Percentiles rank a stretch among this genome's conserved stretches.
phyloP scores from a whole-genome alignment of 2,113 vertebrate genomes.

The Callorhinus ursinus region DNA sequence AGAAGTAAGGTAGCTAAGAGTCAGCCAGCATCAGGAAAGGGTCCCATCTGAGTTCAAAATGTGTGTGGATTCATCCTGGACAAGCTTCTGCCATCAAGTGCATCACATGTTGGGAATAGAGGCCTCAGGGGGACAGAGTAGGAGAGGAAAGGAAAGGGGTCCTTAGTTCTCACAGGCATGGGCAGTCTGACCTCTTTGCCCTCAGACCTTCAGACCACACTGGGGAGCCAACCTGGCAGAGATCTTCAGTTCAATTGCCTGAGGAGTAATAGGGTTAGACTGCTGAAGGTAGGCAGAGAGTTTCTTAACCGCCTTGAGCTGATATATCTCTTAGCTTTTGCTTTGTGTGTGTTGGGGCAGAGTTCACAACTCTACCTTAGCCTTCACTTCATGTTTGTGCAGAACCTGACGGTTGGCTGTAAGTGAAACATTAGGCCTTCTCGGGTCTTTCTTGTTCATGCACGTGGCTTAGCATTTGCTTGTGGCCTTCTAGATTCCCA shows the following conservation, averaged over 20 bases:
- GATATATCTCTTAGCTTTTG: not conserved
- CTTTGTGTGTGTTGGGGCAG: not conserved
- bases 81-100: not conserved
- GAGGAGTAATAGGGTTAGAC: not conserved
- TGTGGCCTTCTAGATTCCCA: not conserved
- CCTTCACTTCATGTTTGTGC: not conserved
- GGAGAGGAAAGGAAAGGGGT: not conserved
- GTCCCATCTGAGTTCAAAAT: not conserved
- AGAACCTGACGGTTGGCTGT: not conserved
- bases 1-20: not conserved
- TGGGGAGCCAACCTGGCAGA: not conserved
- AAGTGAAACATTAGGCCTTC: not conserved
- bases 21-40: not conserved
- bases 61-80: not conserved
- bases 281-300: not conserved
- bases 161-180: not conserved
- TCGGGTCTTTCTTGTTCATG: not conserved
- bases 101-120: not conserved
- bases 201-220: not conserved
- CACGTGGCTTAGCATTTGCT: not conserved
- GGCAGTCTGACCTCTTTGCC: not conserved
- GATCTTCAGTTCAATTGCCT: not conserved
- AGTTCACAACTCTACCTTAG: not conserved
- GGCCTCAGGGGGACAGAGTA: not conserved
- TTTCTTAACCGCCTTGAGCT: not conserved